Evolutionary conservation across 2,888 invertebrate genomes (phyloP).

Genomic region (Buathra laborator): DNA sequence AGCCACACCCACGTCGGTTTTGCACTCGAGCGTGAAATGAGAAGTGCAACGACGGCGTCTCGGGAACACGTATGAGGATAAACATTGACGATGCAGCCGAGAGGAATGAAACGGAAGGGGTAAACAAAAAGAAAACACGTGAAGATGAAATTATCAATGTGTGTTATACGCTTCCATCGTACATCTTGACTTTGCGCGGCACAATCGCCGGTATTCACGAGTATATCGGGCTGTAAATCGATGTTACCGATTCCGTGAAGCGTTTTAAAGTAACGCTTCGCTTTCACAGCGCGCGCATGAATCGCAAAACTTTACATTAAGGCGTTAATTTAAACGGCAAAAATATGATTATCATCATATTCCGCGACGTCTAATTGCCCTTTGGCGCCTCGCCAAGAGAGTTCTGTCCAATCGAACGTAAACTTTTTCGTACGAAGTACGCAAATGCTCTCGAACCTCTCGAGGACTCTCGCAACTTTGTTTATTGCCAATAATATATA

Average conservation of each 20-base stretch:
- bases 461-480: not conserved
- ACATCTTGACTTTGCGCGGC: not conserved
- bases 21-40: slow-evolving; percentile 52
- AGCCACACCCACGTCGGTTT: slow-evolving; percentile 51
- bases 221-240: not conserved
- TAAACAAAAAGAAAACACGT: not conserved
- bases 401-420: not conserved
- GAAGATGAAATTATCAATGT: slow-evolving; percentile 12
- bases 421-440: not conserved
- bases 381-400: not conserved
- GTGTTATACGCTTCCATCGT: not conserved
- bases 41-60: slow-evolving; percentile 19
- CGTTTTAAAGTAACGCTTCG: not conserved
- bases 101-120: slow-evolving; percentile 1
- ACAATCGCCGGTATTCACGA: not conserved
- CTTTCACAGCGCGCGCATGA: not conserved
- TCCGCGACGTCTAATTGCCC: slow-evolving; percentile 12
- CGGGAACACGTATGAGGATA: slow-evolving; percentile 2
- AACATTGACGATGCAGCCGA: slow-evolving; percentile 27
- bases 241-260: not conserved
- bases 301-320: not conserved
- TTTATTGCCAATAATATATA: not conserved
- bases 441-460: too few relatives aligned
- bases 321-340: slow-evolving; percentile 3
- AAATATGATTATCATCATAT: slow-evolving; percentile 1